Evolutionary conservation across 2,888 invertebrate species (phyloP).

Genomic region (Caprella mutica): DNA sequence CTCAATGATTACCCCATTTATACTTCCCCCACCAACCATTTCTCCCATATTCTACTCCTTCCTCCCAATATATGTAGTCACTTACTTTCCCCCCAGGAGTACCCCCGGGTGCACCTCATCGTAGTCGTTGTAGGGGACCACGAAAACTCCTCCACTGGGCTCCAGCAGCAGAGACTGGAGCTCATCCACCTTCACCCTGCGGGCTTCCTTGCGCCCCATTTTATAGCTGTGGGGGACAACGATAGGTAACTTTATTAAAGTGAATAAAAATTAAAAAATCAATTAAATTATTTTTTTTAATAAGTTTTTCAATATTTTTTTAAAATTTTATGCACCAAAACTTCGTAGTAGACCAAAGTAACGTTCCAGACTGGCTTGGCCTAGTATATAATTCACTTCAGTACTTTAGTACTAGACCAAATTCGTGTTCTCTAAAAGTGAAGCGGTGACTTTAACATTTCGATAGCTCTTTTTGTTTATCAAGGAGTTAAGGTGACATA

Average conservation of each 20-base stretch:
- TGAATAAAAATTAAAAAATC: neutral
- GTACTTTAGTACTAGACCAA: too few species aligned
- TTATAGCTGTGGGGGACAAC: neutral
- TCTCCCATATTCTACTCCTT: too few species aligned
- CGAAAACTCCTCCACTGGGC: conserved; percentile 16
- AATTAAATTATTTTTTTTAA: neutral
- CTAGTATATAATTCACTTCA: too few species aligned
- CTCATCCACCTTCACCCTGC: conserved; percentile 18
- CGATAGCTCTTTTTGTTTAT: too few species aligned
- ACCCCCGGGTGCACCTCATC: conserved; percentile 33
- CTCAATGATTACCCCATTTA: too few species aligned
- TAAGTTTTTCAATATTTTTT: neutral
- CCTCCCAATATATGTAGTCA: neutral
- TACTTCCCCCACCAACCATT: too few species aligned
- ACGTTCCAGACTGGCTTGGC: too few species aligned
- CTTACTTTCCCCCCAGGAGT: conserved; percentile 31
- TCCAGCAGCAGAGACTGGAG: conserved; percentile 23
- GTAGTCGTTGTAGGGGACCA: conserved; percentile 17
- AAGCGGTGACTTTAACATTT: too few species aligned
- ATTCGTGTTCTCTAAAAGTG: too few species aligned
- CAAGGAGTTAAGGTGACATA: too few species aligned
- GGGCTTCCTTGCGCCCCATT: conserved; percentile 23
- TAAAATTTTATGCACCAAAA: conserved; percentile 1
- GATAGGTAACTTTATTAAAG: too few species aligned
- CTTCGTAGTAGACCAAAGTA: too few species aligned